A percentile compares a stretch with the other conserved stretches of the same genome.
Conservation (phyloP, 2,797 vertebrate genomes). For the Enteromius paludinosus region DNA sequence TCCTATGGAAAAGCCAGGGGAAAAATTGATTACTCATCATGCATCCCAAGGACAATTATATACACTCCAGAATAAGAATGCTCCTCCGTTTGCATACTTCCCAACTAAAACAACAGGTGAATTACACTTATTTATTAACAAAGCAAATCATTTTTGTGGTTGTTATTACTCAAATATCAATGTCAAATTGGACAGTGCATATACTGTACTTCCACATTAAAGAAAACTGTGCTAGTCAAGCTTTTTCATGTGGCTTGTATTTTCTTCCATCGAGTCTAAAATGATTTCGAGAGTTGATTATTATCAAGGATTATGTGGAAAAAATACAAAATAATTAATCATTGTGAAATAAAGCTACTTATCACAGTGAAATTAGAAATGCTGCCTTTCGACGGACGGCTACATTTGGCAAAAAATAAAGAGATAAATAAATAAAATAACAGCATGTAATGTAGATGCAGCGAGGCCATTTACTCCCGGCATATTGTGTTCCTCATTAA, state of each 20-base stretch:
- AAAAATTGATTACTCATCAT: neutral
- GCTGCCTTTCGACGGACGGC: neutral
- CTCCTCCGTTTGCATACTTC: neutral
- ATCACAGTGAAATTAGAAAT: neutral
- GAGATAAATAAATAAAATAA: neutral
- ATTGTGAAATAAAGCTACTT: conserved; percentile 10
- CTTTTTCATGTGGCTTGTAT: neutral
- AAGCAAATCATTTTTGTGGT: neutral
- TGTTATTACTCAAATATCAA: neutral
- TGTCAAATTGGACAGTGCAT: neutral
- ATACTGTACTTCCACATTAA: neutral
- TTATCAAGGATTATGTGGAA: conserved; percentile 12
- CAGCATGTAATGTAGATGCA: conserved; percentile 10
- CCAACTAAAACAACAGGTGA: neutral
- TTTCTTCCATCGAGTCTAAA: neutral
- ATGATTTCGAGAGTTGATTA: conserved; percentile 7
- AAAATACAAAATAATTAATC: conserved; percentile 3
- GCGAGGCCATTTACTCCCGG: conserved; percentile 14
- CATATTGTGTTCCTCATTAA: conserved; percentile 40
- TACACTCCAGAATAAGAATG: neutral
- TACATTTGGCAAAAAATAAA: neutral
- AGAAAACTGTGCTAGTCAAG: neutral
- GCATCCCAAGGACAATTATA: neutral
- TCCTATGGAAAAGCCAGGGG: neutral
- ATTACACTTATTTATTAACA: neutral